Percentiles rank a stretch among this genome's conserved stretches.
Evolutionary conservation across 2,888 invertebrate species (phyloP).

Genomic region (Steromphala cineraria): DNA sequence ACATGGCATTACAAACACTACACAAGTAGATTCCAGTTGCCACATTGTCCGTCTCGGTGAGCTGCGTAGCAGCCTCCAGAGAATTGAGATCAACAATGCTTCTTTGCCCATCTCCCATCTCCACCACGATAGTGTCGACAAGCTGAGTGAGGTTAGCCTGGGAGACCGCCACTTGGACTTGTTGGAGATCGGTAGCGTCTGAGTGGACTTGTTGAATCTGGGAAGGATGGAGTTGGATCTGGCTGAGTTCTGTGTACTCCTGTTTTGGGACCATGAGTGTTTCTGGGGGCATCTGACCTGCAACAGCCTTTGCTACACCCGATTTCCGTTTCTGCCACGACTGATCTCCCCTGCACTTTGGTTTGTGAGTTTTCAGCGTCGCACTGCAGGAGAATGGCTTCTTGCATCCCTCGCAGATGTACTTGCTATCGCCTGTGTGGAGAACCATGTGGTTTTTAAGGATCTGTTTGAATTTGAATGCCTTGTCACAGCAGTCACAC

Average conservation of each 20-base stretch:
- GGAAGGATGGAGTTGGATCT: background rate
- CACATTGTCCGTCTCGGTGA: constrained; percentile 29
- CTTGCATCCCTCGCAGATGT: constrained; percentile 46
- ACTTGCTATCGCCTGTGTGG: constrained; percentile 52
- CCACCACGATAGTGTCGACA: constrained; percentile 14
- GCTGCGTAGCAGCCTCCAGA: constrained; percentile 19
- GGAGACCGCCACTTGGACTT: constrained; percentile 1
- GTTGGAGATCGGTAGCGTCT: background rate
- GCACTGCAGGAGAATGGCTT: constrained; percentile 48
- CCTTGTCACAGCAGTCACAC: constrained; percentile 53
- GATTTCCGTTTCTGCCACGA: constrained; percentile 15
- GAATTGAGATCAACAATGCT: constrained; percentile 16
- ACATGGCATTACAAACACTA: constrained; percentile 55
- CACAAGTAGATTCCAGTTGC: constrained; percentile 45
- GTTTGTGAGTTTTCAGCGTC: constrained; percentile 48
- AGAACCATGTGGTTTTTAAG: constrained; percentile 52
- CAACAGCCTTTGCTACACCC: background rate
- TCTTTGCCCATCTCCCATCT: constrained; percentile 19
- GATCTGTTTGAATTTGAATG: constrained; percentile 54
- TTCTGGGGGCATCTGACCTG: constrained; percentile 3
- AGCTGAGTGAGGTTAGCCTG: constrained; percentile 19
- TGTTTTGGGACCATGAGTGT: background rate
- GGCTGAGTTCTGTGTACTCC: background rate
- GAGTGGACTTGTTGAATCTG: background rate
- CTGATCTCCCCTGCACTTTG: constrained; percentile 44